Percentiles rank a stretch among this genome's conserved stretches.
Evolutionary conservation across 2,888 invertebrate genomes (phyloP).

Genomic region (Phanerotoma sp.): DNA sequence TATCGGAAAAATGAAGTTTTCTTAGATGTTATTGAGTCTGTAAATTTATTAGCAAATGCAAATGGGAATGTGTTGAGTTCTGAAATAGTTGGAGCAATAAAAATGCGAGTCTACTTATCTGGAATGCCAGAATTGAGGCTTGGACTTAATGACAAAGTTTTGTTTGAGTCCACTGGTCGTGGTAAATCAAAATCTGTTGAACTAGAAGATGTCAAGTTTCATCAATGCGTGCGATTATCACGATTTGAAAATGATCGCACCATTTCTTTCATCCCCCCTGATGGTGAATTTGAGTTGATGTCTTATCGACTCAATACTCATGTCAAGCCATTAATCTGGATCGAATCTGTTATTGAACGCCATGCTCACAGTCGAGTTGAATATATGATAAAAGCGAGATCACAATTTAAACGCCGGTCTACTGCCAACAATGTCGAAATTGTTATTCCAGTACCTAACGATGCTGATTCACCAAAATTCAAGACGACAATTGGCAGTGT

Average conservation of each 20-base stretch:
- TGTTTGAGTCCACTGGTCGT: conserved; percentile 96
- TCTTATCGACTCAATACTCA: conserved; percentile 96
- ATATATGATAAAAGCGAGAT: conserved; percentile 99
- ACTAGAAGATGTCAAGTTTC: conserved; percentile 97
- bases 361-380: conserved; percentile 97
- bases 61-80: conserved; percentile 95
- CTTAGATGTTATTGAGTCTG: conserved; percentile 97
- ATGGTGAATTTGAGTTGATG: conserved; percentile 99
- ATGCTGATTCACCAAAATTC: conserved; percentile 98
- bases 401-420: conserved; percentile 95
- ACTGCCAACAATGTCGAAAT: conserved; percentile 99
- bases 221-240: conserved; percentile 95
- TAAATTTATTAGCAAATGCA: conserved; percentile 92
- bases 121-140: conserved; percentile 98
- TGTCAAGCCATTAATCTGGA: conserved; percentile 98
- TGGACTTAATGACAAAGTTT: conserved; percentile 95
- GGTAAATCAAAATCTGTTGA: conserved; percentile 98
- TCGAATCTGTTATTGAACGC: conserved; percentile 96
- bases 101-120: conserved; percentile 97
- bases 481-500: conserved; percentile 97
- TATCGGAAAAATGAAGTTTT: conserved; percentile 99
- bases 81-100: conserved; percentile 98
- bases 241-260: conserved; percentile 98
- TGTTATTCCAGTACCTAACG: conserved; percentile 91
- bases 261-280: conserved; percentile 97